Evolutionary conservation across 2,888 invertebrate genomes (phyloP), one percentile per base, ranked within the genome.

Genomic region (Exephanes ischioxanthus): DNA sequence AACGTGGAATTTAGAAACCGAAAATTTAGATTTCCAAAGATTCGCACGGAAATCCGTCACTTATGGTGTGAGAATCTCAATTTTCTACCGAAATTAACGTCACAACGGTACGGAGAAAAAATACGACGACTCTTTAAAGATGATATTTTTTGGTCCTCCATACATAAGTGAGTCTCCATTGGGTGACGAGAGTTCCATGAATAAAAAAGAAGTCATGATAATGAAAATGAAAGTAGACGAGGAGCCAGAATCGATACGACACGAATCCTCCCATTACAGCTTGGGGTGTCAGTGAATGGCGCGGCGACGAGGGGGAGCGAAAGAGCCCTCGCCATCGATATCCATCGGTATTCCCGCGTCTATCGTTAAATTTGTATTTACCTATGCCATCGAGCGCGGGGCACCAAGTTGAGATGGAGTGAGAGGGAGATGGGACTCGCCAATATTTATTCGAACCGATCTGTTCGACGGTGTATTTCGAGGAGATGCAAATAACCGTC

Each of bases 401-500:
- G 26, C 11, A 63, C 37, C n/a, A 14, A 30, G n/a, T 22, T 63
- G 58, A 77, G 84, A 48, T 53, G 26, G 55, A 26, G 72, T 76
- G 76, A 68, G 82, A 70, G 61, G 55, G 51, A 79, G 33, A 26
- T 41, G 83, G 19, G 41, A n/a, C 48, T 80, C 84, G 78, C 82
- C 82, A 85, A 85, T 82, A 85, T 85, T 85, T 82, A 85, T 85
- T 41, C 80, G 76, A 78, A 80, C 75, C 81, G 83, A 85, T 83
- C 87, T 45, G 58, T 58, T 22, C 68, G 61, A 30, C 80, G 77
- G 66, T 83, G 83, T 87, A 87, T 86, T 71, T 79, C 75, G 79
- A 85, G 83, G 75, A 83, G 83, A 87, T 87, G 85, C 85, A 85
- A 87, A 87, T 87, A 87, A 26, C 73, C 78, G 55, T 71, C 73